phyloP scores from a whole-genome alignment of 2,888 invertebrate species.

The Drosophila incognita region DNA sequence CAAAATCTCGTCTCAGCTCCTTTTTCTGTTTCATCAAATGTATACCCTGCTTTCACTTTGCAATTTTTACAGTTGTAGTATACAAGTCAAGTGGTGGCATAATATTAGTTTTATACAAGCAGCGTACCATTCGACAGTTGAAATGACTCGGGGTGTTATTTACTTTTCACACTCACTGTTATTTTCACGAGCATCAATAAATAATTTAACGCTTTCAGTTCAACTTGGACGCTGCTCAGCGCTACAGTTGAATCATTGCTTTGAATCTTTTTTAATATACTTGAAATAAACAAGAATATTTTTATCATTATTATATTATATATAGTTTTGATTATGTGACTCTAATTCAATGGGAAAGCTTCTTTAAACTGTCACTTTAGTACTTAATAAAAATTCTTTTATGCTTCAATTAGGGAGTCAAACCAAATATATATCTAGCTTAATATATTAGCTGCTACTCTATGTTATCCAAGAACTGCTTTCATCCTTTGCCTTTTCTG shows the following conservation, averaged over 20 bases:
- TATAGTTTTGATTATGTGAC: neutral
- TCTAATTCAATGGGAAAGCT: neutral
- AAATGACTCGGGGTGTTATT: neutral
- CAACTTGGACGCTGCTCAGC: neutral
- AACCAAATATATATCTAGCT: neutral
- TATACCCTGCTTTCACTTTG: neutral
- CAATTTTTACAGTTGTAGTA: neutral
- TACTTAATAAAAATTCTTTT: no score
- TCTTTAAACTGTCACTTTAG: neutral
- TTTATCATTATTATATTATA: neutral
- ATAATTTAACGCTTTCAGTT: neutral
- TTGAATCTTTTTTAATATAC: neutral
- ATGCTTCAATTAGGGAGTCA: neutral
- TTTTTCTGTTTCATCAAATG: neutral
- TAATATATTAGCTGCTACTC: neutral
- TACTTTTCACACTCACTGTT: constrained; percentile 7
- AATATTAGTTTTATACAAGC: neutral
- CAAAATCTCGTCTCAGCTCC: neutral
- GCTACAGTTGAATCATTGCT: neutral
- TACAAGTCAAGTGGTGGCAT: neutral
- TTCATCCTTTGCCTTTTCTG: neutral
- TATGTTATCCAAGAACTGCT: neutral
- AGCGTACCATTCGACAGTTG: neutral
- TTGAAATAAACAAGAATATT: neutral
- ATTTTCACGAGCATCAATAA: constrained; percentile 1